Base-by-base conservation (phyloP, 2,113 vertebrate species). In the Cottus gobio region DNA sequence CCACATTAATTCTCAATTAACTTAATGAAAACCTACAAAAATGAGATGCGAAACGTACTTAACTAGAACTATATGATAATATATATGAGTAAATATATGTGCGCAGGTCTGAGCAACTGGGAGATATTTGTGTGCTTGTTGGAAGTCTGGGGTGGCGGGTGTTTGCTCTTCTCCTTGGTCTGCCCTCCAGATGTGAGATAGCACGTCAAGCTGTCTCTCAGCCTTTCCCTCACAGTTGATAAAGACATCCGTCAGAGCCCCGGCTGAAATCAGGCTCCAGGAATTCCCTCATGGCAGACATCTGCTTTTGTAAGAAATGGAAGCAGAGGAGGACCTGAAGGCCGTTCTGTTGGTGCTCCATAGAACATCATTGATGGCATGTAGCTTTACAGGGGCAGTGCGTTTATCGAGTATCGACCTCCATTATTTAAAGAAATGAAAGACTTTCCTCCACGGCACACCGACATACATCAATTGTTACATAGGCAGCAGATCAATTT, bases 161-260 rank as follows among this genome's bases (percentile, higher is more conserved):
- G 57, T 75, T 36, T 74, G 69, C 60, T 78, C 69, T 86, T 87
- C 79, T 75, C 61, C 30, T 5, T 1, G 48, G 71, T 65, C 69
- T 82, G 76, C 68, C 83, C 72, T 88, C 85, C 79, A 87, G 89
- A 88, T 77, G 75, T 71, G 57, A 77, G 84, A 87, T 87, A 75
- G n/a, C 22, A 58, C 56, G 70, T 80, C 87, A 79, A 50, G 48
- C 31, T 54, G n/a, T 79, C 46, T 80, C 60, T 74, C 71, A 75
- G 56, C 24, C 39, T 20, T 44, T 71, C 67, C 82, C 79, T 89
- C 75, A 71, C 72, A 58, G 67, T 28, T 85, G 85, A 93, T 90
- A 82, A 90, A 90, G 80, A 86, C 76, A 85, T 92, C 90, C 67
- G 66, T 72, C 71, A 58, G 54, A 81, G 56, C 10, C 30, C 15